Evolutionary conservation across 2,113 vertebrate genomes (phyloP).

Genomic region (Perca schrenkii): DNA sequence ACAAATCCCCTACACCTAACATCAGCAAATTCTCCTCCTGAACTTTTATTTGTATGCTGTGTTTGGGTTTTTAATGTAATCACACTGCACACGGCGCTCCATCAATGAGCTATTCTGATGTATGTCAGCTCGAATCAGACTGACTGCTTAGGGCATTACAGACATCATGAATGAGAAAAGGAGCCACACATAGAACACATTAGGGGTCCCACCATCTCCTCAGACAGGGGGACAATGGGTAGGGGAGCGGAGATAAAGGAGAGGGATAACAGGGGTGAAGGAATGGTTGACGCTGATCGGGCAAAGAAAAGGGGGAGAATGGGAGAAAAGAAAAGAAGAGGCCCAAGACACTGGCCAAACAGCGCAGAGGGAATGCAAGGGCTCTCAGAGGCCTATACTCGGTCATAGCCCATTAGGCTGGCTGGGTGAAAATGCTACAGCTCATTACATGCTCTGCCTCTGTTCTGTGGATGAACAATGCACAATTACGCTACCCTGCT

Average conservation of each 20-base stretch:
- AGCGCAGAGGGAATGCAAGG: conserved; percentile 62
- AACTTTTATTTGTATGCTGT: conserved; percentile 71
- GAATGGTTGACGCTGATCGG: conserved; percentile 67
- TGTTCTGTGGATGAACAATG: conserved; percentile 86
- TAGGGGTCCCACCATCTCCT: conserved; percentile 76
- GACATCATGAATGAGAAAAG: conserved; percentile 79
- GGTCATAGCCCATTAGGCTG: conserved; percentile 85
- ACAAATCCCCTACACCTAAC: conserved; percentile 77
- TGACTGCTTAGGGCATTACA: conserved; percentile 64
- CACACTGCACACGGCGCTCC: conserved; percentile 55
- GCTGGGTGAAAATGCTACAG: conserved; percentile 82
- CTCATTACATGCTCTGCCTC: conserved; percentile 87
- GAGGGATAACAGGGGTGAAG: conserved; percentile 72
- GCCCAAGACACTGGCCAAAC: conserved; percentile 67
- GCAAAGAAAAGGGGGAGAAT: conserved; percentile 49
- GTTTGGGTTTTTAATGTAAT: conserved; percentile 73
- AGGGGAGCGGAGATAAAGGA: conserved; percentile 66
- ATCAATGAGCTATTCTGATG: conserved; percentile 71
- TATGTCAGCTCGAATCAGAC: conserved; percentile 72
- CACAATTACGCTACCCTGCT: conserved; percentile 83
- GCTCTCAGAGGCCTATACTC: conserved; percentile 73
- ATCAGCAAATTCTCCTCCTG: conserved; percentile 78
- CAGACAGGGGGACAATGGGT: conserved; percentile 73
- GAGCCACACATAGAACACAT: conserved; percentile 74
- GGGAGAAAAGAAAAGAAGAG: conserved; percentile 59